phyloP scores from a whole-genome alignment of 1,140 invertebrate species.

The Diachasma alloeum region DNA sequence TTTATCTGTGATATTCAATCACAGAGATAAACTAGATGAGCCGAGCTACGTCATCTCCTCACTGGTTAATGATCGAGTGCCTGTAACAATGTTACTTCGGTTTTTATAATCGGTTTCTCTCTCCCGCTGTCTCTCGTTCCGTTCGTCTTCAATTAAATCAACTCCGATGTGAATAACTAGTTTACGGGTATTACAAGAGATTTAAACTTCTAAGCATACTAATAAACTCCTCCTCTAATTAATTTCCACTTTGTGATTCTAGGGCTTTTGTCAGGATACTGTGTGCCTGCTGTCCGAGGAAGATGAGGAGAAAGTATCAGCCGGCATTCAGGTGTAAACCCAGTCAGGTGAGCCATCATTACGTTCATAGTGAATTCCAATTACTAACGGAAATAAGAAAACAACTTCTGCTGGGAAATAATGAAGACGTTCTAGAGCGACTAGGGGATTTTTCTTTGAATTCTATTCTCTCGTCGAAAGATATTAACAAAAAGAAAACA shows the following conservation, averaged over 20 bases:
- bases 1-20: background rate
- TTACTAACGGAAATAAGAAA: background rate
- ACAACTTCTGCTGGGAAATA: background rate
- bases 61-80: background rate
- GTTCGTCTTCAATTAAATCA: background rate
- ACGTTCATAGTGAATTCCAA: background rate
- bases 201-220: background rate
- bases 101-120: background rate
- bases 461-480: no score
- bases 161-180: background rate
- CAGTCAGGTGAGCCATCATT: slow-evolving; percentile 74
- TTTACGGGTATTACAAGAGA: background rate
- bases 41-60: background rate
- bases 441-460: no score
- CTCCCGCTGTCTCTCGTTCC: background rate
- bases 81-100: background rate
- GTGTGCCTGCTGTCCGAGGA: slow-evolving; percentile 81
- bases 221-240: background rate
- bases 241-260: slow-evolving; percentile 58
- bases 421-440: no score
- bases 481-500: no score
- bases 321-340: slow-evolving; percentile 80
- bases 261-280: slow-evolving; percentile 84
- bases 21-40: background rate
- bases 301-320: slow-evolving; percentile 78